Evolutionary conservation across 2,888 invertebrate genomes (phyloP).

Genomic region (Papilio protenor): DNA sequence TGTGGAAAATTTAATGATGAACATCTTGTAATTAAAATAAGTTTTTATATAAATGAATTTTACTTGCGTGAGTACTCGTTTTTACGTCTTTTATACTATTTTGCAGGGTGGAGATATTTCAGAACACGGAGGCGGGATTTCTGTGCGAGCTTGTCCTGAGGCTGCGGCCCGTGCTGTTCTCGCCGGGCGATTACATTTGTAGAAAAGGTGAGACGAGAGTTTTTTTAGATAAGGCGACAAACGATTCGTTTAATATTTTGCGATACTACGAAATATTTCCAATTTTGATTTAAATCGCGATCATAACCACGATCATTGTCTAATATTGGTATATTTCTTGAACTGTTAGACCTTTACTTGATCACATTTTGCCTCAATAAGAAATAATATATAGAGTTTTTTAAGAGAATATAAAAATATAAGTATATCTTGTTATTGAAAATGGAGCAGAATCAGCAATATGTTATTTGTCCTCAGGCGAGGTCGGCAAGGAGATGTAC

Average conservation of each 20-base stretch:
- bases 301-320: no score
- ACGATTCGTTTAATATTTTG: neutral
- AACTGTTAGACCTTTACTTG: neutral
- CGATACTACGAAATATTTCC: no score
- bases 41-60: neutral
- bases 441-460: neutral
- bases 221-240: neutral
- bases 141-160: constrained; percentile 98
- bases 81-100: constrained; percentile 24
- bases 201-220: constrained; percentile 92
- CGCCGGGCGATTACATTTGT: constrained; percentile 99
- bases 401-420: neutral
- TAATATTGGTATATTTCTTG: neutral
- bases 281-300: no score
- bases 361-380: neutral
- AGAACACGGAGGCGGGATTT: constrained; percentile 99
- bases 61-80: constrained; percentile 26
- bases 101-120: constrained; percentile 97
- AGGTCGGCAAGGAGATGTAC: constrained; percentile 99
- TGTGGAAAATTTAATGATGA: constrained; percentile 35
- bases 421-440: neutral
- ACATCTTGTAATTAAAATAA: constrained; percentile 9
- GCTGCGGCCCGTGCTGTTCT: constrained; percentile 97
- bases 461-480: constrained; percentile 86
- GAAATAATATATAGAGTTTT: neutral